Evolutionary conservation across 2,888 invertebrate species (phyloP), one percentile per base, ranked within the genome.

Genomic region (Nomada goodeniana): DNA sequence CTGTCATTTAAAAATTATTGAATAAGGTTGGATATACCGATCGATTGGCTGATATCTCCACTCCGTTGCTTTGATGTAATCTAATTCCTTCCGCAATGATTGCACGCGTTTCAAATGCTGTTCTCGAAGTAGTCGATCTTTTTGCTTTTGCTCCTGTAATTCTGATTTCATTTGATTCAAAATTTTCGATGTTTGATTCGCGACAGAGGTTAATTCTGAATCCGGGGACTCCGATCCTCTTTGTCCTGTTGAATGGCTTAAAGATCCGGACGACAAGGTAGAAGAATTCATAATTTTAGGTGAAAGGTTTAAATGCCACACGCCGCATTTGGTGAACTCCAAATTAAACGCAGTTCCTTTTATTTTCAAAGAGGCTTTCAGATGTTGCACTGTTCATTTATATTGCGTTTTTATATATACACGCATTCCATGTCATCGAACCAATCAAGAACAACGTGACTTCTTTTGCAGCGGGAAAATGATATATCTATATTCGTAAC

Each of bases 1-100:
- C 57, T 26, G 15, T 2, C 4, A 2, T 10, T 2, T 26, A 26
- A 57, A 59, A 44, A 29, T n/a, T 36, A 47, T 53, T 57, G 23
- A 7, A 73, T 9, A 23, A 36, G 7, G 65, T 60, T 20, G 26
- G 11, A 81, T 76, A 77, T 95, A 96, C 93, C 96, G 96, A 84
- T 97, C 97, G 88, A 96, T 95, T 57, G 95, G 94, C 70, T 96
- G 96, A 94, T 96, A 97, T 93, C 96, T 96, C 97, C 97, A 97
- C 91, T 97, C 96, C 0, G 97, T 97, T 72, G 96, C 95, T 91
- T 96, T 97, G n/a, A 97, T 94, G 91, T 96, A 96, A 86, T 97
- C 97, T 75, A 97, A 94, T 93, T 97, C 97, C 92, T 96, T 97
- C 78, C 97, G 94, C 55, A 97, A 93, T 53, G 95, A 94, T 92